Conservation (phyloP, 2,113 vertebrate species). For the Anoplopoma fimbria region DNA sequence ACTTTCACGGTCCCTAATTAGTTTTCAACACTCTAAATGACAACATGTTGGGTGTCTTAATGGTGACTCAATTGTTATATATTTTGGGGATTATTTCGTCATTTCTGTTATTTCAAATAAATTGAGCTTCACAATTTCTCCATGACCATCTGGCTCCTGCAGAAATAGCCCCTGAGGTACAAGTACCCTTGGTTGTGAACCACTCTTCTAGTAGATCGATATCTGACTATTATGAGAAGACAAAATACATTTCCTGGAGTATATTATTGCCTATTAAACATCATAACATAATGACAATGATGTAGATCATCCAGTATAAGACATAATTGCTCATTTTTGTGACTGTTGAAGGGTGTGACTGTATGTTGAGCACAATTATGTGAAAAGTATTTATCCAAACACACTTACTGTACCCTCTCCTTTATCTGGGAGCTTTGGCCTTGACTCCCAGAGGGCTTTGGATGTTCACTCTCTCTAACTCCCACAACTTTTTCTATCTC, state of each 20-base stretch:
- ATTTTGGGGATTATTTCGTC: neutral
- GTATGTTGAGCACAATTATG: slow-evolving; percentile 14
- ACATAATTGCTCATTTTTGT: neutral
- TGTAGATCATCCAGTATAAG: neutral
- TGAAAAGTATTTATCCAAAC: neutral
- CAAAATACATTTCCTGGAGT: neutral
- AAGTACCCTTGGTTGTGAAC: neutral
- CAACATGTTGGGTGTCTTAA: neutral
- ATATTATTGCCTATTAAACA: neutral
- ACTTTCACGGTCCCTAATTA: neutral
- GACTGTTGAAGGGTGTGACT: neutral
- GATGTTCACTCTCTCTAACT: slow-evolving; percentile 88
- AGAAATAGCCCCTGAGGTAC: neutral
- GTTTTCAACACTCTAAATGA: neutral
- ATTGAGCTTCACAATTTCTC: neutral
- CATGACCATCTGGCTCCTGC: neutral
- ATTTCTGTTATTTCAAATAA: neutral
- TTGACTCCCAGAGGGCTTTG: slow-evolving; percentile 82
- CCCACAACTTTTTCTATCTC: slow-evolving; percentile 89
- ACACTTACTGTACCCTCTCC: slow-evolving; percentile 1
- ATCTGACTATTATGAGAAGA: neutral
- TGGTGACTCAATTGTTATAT: neutral
- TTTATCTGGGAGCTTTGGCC: slow-evolving; percentile 85
- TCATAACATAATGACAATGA: neutral
- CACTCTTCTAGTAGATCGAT: neutral